Evolutionary conservation across 2,888 invertebrate genomes (phyloP), one percentile per base, ranked within the genome.

Genomic region (Cephus runcator): DNA sequence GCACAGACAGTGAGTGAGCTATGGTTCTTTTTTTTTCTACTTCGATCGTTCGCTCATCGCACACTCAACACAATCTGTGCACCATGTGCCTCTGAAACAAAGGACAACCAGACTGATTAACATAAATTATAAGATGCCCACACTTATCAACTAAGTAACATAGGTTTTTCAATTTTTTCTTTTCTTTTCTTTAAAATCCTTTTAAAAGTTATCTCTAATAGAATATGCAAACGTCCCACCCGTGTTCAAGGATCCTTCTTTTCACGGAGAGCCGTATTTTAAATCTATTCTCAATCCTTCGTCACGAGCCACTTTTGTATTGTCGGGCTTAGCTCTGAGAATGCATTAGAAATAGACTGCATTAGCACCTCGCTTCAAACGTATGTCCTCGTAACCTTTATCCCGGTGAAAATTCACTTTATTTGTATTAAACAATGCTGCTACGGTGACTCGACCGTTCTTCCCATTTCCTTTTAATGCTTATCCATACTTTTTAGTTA

Each of bases 41-140:
- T 85, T 85, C 84, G 83, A 86, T 85, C 85, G 83, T 87, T 87
- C 87, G 84, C 84, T 88, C 90, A 90, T 90, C 88, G 90, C 90
- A 87, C 90, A 90, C 90, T 90, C 90, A 90, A 89, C 88, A 88
- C 86, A 88, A 88, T 89, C 90, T 90, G 91, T 91, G 90, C 90
- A 90, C 87, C 95, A 95, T 95, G 95, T 96, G 96, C 96, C 96
- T 96, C 96, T 96, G 96, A 95, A 96, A 93, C 95, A 93, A 92
- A 92, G 93, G 93, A 94, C 93, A 94, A 94, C 92, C 93, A 92
- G 91, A 91, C 90, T 91, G 90, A 92, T 91, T 90, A 90, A 91
- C 85, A 90, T 89, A 90, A 90, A 89, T 88, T 86, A 83, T 82
- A 86, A 89, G 90, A 91, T 90, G 91, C 91, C 89, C 87, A 87